Evolutionary conservation across 2,797 vertebrate species (phyloP).

Genomic region (Aplochiton taeniatus): DNA sequence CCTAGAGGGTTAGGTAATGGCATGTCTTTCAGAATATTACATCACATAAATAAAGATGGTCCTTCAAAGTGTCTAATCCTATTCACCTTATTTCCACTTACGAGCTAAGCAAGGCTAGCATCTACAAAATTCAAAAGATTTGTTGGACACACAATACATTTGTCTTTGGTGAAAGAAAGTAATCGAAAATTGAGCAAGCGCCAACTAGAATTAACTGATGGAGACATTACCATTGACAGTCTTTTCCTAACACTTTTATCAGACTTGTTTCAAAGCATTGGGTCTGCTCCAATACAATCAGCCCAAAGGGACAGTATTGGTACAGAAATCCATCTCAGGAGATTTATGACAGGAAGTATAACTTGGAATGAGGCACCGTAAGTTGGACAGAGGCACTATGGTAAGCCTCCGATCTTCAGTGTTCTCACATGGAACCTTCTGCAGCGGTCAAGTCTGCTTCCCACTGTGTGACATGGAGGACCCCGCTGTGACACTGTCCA

Average conservation of each 20-base stretch:
- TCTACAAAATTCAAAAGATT: too few species aligned
- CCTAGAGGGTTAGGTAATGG: conserved; percentile 64
- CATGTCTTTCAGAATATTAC: conserved; percentile 9
- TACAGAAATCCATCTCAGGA: background rate
- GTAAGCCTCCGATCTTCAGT: conserved; percentile 9
- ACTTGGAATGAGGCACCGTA: background rate
- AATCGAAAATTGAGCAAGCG: too few species aligned
- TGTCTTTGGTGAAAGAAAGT: too few species aligned
- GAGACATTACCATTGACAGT: conserved; percentile 25
- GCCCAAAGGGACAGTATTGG: background rate
- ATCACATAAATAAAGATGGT: background rate
- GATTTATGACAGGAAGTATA: too few species aligned
- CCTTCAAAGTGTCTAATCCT: too few species aligned
- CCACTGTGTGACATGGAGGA: conserved; percentile 26
- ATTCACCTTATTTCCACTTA: too few species aligned
- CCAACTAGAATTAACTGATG: conserved; percentile 14
- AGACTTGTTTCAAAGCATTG: conserved; percentile 10
- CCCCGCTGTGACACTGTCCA: conserved; percentile 45
- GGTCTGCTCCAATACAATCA: conserved; percentile 3
- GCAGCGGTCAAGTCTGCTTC: conserved; percentile 40
- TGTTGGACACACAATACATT: too few species aligned
- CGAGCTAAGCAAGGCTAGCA: too few species aligned
- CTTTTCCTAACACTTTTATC: conserved; percentile 15
- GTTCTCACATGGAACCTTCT: background rate
- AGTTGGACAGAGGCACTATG: background rate